Evolutionary conservation across 2,888 invertebrate species (phyloP), one percentile per base, ranked within the genome.

Genomic region (Oscheius onirici): DNA sequence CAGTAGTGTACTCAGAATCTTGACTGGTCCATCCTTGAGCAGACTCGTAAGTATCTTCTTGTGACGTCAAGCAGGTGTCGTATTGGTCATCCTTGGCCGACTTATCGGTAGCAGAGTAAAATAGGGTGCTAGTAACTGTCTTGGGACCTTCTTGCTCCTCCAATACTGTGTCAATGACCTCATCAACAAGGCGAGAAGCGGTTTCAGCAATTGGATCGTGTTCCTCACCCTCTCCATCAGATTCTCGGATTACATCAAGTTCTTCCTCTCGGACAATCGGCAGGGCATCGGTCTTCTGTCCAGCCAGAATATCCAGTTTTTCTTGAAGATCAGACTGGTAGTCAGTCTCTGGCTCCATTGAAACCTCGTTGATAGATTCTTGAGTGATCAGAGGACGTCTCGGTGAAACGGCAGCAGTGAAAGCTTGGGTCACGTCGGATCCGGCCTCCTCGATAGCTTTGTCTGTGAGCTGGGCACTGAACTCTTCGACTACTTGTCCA

Each of bases 11-110:
- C 61, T 83, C 80, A 20, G 80, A 80, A 51, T 83, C 82, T 68
- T 81, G 81, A 10, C 78, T 75, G 11, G 79, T 79, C 79, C 77
- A 79, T 49, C 78, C 80, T 67, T 76, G 76, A 43, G 79, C 80
- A 43, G 78, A 78, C 24, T 78, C 82, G 65, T 76, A 79, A 49
- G 73, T 80, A 70, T 79, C 79, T 43, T 84, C 83, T 54, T 81
- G 82, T 13, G 84, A 80, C 2, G 80, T 83, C 0, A 78, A 76
- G 63, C 79, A 78, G 8, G 84, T 83, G 46, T 84, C 83, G 52
- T 82, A 84, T 41, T 81, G 71, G 46, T 73, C 75, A 17, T 79
- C 77, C 43, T 73, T 79, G 46, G 46, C 11, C n/a, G 69, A 69
- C 41, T 76, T 69, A 13, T 75, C 76, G 17, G 78, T 78, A 22